phyloP scores from a whole-genome alignment of 2,888 invertebrate species.

The Chymomyza caudatula region DNA sequence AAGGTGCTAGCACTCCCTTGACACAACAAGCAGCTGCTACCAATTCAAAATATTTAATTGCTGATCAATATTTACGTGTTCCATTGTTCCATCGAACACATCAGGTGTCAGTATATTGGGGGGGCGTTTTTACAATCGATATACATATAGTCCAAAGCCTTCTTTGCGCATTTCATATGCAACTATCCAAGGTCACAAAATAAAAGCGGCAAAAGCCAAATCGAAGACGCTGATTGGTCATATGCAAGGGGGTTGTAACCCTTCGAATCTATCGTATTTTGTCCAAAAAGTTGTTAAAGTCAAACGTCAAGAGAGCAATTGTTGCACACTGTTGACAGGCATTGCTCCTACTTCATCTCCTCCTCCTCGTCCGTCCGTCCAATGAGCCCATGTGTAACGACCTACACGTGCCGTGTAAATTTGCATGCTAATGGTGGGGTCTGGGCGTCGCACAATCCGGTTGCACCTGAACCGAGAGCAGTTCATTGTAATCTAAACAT shows the following conservation, averaged over 20 bases:
- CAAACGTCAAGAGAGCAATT: not conserved
- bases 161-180: not conserved
- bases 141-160: not conserved
- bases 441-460: not conserved
- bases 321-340: not conserved
- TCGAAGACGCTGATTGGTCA: not conserved
- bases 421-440: not conserved
- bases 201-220: not conserved
- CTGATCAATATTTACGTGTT: slow-evolving; percentile 42
- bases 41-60: slow-evolving; percentile 3
- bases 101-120: not conserved
- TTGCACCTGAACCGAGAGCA: not conserved
- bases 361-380: no score
- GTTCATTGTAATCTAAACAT: not conserved
- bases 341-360: no score
- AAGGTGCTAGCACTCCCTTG: not conserved
- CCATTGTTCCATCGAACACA: no score
- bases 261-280: not conserved
- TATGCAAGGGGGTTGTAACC: not conserved
- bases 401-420: not conserved
- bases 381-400: not conserved
- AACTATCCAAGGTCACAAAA: not conserved
- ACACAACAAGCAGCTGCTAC: not conserved
- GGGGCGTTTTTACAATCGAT: not conserved
- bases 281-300: not conserved